Evolutionary conservation across 2,888 invertebrate genomes (phyloP).

Genomic region (Sinelater perroti): DNA sequence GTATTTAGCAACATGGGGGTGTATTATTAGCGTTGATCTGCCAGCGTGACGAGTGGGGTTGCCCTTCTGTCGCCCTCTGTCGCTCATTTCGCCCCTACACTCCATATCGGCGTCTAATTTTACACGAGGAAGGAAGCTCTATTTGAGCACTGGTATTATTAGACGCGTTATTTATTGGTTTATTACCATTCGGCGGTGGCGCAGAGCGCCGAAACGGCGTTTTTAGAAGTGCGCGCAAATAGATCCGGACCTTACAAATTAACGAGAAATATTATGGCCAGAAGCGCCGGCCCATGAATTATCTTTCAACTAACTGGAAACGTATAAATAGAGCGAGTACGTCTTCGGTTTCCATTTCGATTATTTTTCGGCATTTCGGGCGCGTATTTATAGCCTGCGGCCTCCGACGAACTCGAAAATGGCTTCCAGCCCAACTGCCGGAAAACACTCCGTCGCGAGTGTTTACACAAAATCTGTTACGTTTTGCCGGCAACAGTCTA

Average conservation of each 20-base stretch:
- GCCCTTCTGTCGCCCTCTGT: constrained; percentile 45
- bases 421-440: not conserved
- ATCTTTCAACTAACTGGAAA: constrained; percentile 17
- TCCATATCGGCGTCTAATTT: constrained; percentile 51
- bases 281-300: constrained; percentile 14
- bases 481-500: too few relatives aligned
- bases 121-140: constrained; percentile 54
- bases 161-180: constrained; percentile 56
- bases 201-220: constrained; percentile 44
- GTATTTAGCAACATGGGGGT: constrained; percentile 48
- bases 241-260: constrained; percentile 23
- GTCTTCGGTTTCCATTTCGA: constrained; percentile 13
- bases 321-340: constrained; percentile 20
- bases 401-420: constrained; percentile 7
- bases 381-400: constrained; percentile 5
- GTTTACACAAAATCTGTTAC: too few relatives aligned
- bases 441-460: not conserved
- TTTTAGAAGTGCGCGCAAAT: constrained; percentile 48
- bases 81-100: constrained; percentile 44
- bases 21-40: constrained; percentile 49
- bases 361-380: constrained; percentile 17
- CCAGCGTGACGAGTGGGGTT: constrained; percentile 43
- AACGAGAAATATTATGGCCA: constrained; percentile 18
- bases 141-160: constrained; percentile 53
- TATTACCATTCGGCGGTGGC: constrained; percentile 52